phyloP scores from a whole-genome alignment of 2,888 invertebrate species.

The Gerosis bhagava region DNA sequence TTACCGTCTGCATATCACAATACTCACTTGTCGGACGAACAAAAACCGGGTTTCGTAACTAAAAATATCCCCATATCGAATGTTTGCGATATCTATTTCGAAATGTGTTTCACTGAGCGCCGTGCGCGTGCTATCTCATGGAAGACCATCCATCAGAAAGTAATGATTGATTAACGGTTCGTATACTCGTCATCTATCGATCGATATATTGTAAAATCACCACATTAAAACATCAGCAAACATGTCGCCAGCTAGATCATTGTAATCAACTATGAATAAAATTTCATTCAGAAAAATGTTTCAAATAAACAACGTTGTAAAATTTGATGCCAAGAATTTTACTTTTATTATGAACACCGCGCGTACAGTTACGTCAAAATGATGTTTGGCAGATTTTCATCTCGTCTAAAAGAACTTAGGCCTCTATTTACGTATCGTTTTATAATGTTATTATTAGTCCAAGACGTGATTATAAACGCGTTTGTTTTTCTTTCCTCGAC shows the following conservation, averaged over 20 bases:
- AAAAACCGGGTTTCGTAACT: constrained; percentile 78
- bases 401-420: constrained; percentile 12
- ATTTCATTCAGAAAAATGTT: constrained; percentile 28
- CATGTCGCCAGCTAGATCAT: not conserved
- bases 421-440: constrained; percentile 18
- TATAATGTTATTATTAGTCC: constrained; percentile 33
- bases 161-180: constrained; percentile 14
- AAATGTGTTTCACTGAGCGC: constrained; percentile 57
- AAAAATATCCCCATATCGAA: constrained; percentile 79
- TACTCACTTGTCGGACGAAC: constrained; percentile 58
- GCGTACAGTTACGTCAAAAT: constrained; percentile 28
- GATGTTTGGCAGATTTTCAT: constrained; percentile 27
- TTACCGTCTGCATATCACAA: constrained; percentile 71
- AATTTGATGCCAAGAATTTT: constrained; percentile 42
- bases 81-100: constrained; percentile 79
- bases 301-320: constrained; percentile 36
- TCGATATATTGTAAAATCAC: constrained; percentile 5
- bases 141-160: constrained; percentile 26
- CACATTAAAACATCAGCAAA: not conserved
- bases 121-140: constrained; percentile 37
- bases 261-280: constrained; percentile 4
- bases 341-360: constrained; percentile 4
- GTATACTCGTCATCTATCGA: constrained; percentile 7
- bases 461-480: constrained; percentile 32
- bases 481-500: constrained; percentile 30